Conservation (phyloP, 2,113 vertebrate species). For the Rynchops niger region DNA sequence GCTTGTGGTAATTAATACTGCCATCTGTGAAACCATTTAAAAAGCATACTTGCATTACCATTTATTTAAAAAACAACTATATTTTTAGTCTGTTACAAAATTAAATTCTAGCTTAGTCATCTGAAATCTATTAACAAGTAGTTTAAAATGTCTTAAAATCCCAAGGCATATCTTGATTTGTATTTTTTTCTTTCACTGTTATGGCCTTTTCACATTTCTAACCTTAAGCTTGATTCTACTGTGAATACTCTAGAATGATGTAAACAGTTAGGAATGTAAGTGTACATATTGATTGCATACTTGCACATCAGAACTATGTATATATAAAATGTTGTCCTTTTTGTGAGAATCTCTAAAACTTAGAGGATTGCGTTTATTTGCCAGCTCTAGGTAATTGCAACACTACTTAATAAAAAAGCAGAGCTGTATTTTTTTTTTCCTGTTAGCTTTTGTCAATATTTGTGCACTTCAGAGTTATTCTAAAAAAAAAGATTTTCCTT, state of each 20-base stretch:
- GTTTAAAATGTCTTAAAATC: constrained; percentile 61
- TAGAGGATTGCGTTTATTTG: constrained; percentile 57
- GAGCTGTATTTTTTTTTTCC: constrained; percentile 77
- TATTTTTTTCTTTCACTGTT: constrained; percentile 68
- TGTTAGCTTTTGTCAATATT: constrained; percentile 77
- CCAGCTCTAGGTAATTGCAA: constrained; percentile 64
- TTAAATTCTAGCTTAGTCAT: constrained; percentile 68
- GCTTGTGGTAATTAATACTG: constrained; percentile 55
- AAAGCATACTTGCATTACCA: constrained; percentile 49
- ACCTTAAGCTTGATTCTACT: constrained; percentile 79
- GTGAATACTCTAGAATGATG: constrained; percentile 75
- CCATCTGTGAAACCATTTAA: constrained; percentile 54
- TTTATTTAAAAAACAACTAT: constrained; percentile 64
- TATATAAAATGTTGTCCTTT: constrained; percentile 79
- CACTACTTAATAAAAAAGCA: constrained; percentile 72
- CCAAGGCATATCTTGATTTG: constrained; percentile 65
- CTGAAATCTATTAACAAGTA: constrained; percentile 64
- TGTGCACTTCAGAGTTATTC: constrained; percentile 79
- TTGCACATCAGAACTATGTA: constrained; percentile 88
- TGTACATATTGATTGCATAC: constrained; percentile 84
- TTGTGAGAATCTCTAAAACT: constrained; percentile 78
- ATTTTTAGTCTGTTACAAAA: constrained; percentile 75
- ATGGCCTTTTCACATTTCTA: constrained; percentile 78
- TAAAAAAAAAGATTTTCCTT: constrained; percentile 74
- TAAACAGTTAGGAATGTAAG: constrained; percentile 82